Base-by-base conservation (phyloP, 2,888 invertebrate genomes). In the Acanthosoma haemorrhoidale region DNA sequence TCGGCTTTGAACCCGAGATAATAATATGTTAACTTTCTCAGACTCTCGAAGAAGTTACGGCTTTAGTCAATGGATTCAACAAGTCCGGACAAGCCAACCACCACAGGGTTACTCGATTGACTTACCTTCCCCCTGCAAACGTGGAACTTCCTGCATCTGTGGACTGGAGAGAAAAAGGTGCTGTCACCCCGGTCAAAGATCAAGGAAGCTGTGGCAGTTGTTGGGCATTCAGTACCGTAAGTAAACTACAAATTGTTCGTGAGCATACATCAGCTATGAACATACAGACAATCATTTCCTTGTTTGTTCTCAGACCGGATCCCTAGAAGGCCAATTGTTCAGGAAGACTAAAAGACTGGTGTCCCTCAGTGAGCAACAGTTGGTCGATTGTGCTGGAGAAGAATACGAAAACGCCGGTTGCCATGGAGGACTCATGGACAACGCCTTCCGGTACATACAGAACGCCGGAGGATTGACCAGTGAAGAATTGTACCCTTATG, bases 201-300 rank as follows among this genome's bases (percentile, higher is more conserved):
- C 94, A 96, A 85, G 92, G 84, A 8, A 82, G 84, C 16, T 88
- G 87, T 78, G 88, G 87, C 15, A 86, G 86, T 0, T 89, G 88
- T 84, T 96, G 95, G 95, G 87, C 94, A 57, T 96, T 96, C 84
- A 93, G 93, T 77, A 83, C 90, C 18, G 88, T 89, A 80, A 86
- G 87, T 85, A 21, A 5, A 6, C 31, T 69, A 31, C 34, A 59
- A 8, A 39, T 68, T 38, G n/a, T n/a, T n/a, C n/a, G n/a, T n/a
- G n/a, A n/a, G n/a, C n/a, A n/a, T n/a, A n/a, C n/a, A n/a, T n/a
- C n/a, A n/a, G 13, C 8, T 11, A 11, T 18, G 9, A 15, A 41
- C 8, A 9, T 16, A 16, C 21, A 8, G 21, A 21, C 8, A 18
- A 18, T 41, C 0, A 15, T 9, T 39, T 5, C 34, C 18, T 18